Base-by-base conservation (phyloP, 2,888 invertebrate genomes). In the Andrena dorsata region DNA sequence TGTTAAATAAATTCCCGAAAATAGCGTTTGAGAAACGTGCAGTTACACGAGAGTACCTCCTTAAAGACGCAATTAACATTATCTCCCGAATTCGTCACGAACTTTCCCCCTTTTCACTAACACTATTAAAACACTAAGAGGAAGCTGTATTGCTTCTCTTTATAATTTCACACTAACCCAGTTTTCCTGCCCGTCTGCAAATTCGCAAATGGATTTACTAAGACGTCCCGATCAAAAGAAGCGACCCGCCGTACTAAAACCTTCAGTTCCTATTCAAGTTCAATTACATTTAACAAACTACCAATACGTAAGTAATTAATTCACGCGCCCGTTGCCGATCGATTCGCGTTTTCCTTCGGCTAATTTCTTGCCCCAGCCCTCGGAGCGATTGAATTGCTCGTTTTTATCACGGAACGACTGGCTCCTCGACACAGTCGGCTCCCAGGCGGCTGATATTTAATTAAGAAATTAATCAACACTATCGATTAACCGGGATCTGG, bases 361-460 rank as follows among this genome's bases (percentile, higher is more conserved):
- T 26, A 58, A 26, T 16, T 58, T 58, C 28, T 28, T 16, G 10
- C 58, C 51, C 20, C 51, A 20, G n/a, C 20, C 51, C 6, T 8
- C 1, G 20, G 20, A 20, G 20, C 6, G 51, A 51, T 20, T 20
- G 51, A 51, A 20, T 51, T 51, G 4, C 51, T 8, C 51, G 20
- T 20, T 51, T 51, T 51, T 51, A 51, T n/a, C 51, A 0, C 20
- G 20, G 7, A 20, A 20, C n/a, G 7, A 41, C 41, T 41, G 51
- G 51, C 20, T 51, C 20, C 51, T 20, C 41, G 41, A 41, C 41
- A 41, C 51, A 20, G 51, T 8, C 51, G 20, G 8, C 20, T 51
- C 51, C 51, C 51, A 20, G 20, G 51, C 51, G n/a, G 51, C 51
- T 28, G 28, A 58, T 58, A 23, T 58, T 58, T 58, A 26, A 58